Conservation (phyloP, 2,113 vertebrate species). For the Sylvietta virens region DNA sequence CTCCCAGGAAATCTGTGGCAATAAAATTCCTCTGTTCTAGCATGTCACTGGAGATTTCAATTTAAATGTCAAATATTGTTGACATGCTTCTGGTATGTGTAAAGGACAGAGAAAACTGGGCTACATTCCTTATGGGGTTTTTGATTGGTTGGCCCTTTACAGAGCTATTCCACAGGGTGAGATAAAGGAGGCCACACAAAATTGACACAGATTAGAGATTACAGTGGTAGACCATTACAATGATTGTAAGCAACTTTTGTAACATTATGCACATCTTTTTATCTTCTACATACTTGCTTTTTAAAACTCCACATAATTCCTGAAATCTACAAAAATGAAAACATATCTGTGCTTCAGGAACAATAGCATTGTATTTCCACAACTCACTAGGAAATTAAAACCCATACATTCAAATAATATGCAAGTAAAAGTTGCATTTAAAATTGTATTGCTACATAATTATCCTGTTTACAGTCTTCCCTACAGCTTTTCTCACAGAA, state of each 20-base stretch:
- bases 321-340: not conserved
- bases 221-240: not conserved
- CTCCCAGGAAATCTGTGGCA: not conserved
- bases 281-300: not conserved
- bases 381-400: constrained; percentile 34
- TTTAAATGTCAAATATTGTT: not conserved
- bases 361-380: constrained; percentile 18
- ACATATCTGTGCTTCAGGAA: constrained; percentile 13
- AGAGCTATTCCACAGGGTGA: not conserved
- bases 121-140: not conserved
- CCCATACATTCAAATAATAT: constrained; percentile 30
- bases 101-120: not conserved
- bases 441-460: constrained; percentile 59
- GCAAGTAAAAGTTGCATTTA: constrained; percentile 44
- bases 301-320: not conserved
- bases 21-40: not conserved
- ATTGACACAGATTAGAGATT: not conserved
- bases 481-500: constrained; percentile 73
- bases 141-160: not conserved
- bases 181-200: not conserved
- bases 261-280: not conserved
- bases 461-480: constrained; percentile 70
- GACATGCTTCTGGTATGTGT: not conserved
- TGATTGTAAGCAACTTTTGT: not conserved
- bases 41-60: not conserved